These are phyloP conservation scores for Propsilocerus akamusi DNA, from an alignment of 1,140 invertebrate genomes.

Conservation along the genomic window DNA sequence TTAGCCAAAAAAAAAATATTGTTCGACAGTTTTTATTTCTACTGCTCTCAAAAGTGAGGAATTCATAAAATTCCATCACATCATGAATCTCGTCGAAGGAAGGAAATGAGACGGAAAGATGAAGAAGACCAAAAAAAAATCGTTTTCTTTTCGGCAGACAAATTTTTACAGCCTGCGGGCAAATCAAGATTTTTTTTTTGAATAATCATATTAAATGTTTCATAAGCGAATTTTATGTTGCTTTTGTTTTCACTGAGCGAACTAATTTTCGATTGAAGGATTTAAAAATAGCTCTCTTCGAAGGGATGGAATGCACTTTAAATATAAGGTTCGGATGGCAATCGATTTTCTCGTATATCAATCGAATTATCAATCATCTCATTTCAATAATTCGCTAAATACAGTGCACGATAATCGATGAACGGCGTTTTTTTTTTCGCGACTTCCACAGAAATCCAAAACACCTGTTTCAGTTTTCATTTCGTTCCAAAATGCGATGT, in stretches of 20 bases:
- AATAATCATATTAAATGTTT: slow-evolving; percentile 4
- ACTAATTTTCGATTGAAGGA: neutral
- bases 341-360: neutral
- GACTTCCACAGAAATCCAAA: neutral
- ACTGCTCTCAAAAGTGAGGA: too few relatives aligned
- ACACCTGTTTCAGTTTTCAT: neutral
- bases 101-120: too few relatives aligned
- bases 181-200: neutral
- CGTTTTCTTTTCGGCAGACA: neutral
- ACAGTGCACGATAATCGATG: neutral
- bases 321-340: neutral
- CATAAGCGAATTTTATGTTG: neutral
- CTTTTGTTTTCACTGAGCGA: neutral
- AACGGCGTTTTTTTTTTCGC: neutral
- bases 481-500: neutral
- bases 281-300: slow-evolving; percentile 1
- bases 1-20: too few relatives aligned
- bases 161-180: too few relatives aligned
- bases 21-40: too few relatives aligned
- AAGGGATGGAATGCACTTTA: too few relatives aligned
- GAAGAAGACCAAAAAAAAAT: too few relatives aligned
- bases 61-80: too few relatives aligned
- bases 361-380: slow-evolving; percentile 3
- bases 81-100: too few relatives aligned
- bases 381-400: slow-evolving; percentile 1